These are phyloP conservation scores for Rhynchophorus ferrugineus DNA, from an alignment of 1,140 invertebrate genomes.

Conservation along the genomic window DNA sequence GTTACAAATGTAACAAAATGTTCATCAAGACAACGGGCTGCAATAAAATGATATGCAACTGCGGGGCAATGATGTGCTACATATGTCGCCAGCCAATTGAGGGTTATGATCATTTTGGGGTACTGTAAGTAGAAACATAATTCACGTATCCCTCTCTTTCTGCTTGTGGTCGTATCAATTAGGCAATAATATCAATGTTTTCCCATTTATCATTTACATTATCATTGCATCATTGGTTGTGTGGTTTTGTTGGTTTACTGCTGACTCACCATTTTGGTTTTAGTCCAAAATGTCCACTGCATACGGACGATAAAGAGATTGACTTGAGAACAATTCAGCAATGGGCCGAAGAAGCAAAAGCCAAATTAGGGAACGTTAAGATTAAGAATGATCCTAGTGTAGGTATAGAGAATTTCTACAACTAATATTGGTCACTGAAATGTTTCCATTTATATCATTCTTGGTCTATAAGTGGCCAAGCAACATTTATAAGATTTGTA, in stretches of 20 bases:
- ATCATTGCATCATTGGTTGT: no score
- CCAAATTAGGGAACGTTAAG: conserved; percentile 25
- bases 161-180: background rate
- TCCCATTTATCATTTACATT: no score
- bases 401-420: conserved; percentile 25
- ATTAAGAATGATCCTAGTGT: conserved; percentile 33
- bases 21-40: conserved; percentile 61
- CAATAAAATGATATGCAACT: conserved; percentile 64
- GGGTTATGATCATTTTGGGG: conserved; percentile 55
- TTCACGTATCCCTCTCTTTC: background rate
- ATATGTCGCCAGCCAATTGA: conserved; percentile 52
- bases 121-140: conserved; percentile 39
- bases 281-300: conserved; percentile 32
- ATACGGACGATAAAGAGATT: conserved; percentile 29
- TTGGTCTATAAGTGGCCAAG: background rate
- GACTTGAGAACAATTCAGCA: conserved; percentile 26
- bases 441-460: background rate
- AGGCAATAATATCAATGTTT: no score
- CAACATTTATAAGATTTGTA: background rate
- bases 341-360: conserved; percentile 27
- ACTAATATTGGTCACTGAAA: background rate
- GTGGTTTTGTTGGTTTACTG: no score
- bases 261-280: no score
- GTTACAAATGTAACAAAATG: conserved; percentile 50
- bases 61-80: conserved; percentile 64